phyloP scores from a whole-genome alignment of 2,797 vertebrate species.

The Cygnus olor region DNA sequence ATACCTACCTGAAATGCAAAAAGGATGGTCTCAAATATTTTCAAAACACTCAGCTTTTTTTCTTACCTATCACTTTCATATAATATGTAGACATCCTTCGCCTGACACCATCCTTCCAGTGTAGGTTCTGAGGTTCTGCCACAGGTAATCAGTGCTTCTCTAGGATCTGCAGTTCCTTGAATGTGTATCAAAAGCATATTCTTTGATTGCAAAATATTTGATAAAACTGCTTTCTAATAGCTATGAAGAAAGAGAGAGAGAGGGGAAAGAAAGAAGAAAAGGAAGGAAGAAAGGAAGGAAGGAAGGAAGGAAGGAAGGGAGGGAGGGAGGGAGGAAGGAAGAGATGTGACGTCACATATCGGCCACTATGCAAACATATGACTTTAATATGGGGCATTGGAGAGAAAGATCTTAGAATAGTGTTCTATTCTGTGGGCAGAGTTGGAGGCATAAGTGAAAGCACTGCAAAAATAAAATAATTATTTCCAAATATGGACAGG shows the following conservation, averaged over 20 bases:
- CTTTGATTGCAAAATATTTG: background rate
- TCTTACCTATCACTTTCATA: background rate
- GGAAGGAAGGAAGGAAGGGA: too few species aligned
- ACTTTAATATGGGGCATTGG: background rate
- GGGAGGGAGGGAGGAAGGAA: too few species aligned
- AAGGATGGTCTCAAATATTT: background rate
- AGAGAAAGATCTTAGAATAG: background rate
- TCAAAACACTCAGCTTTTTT: background rate
- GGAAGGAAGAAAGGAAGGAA: too few species aligned
- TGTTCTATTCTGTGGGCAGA: background rate
- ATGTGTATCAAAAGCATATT: too few species aligned
- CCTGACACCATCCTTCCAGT: background rate
- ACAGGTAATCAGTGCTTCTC: background rate
- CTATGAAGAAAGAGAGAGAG: too few species aligned
- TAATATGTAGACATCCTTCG: background rate
- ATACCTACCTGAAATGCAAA: background rate
- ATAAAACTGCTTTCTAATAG: background rate
- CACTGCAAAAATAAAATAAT: background rate
- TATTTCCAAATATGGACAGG: background rate
- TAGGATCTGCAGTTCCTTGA: background rate
- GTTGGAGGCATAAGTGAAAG: background rate
- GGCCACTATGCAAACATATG: accelerated
- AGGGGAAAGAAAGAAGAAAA: too few species aligned
- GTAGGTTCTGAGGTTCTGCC: background rate
- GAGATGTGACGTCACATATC: too few species aligned